phyloP scores from a whole-genome alignment of 2,113 vertebrate genomes.

The Athene cunicularia region DNA sequence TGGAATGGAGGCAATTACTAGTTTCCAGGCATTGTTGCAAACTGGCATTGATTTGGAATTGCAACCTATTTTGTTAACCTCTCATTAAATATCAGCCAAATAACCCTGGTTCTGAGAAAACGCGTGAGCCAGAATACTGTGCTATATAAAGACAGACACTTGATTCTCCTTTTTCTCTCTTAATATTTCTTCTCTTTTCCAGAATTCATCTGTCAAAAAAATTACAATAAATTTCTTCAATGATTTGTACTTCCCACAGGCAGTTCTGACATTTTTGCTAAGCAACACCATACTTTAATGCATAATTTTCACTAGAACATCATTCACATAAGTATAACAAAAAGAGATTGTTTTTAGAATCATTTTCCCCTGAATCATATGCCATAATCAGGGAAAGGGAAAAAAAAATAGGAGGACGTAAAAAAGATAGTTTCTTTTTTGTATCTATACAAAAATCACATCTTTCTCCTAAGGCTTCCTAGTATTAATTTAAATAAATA shows the following conservation, averaged over 20 bases:
- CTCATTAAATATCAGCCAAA: neutral
- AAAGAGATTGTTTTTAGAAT: neutral
- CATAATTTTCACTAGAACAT: slow-evolving; percentile 27
- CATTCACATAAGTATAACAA: neutral
- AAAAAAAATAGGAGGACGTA: rapidly evolving
- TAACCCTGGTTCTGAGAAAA: neutral
- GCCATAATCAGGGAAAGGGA: neutral
- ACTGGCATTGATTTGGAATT: neutral
- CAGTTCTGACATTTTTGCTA: slow-evolving; percentile 9
- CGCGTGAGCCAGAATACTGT: neutral
- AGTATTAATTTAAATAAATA: neutral
- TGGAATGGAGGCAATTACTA: neutral
- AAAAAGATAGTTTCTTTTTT: neutral
- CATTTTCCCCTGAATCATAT: neutral
- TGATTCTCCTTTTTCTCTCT: neutral
- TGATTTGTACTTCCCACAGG: neutral
- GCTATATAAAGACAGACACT: neutral
- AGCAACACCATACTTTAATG: neutral
- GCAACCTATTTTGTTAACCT: neutral
- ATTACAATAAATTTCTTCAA: slow-evolving; percentile 8
- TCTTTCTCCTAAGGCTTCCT: neutral
- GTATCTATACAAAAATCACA: neutral
- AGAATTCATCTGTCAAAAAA: slow-evolving; percentile 3
- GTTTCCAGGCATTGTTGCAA: neutral
- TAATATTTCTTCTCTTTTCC: neutral